Evolutionary conservation across 2,113 vertebrate genomes (phyloP), one percentile per base, ranked within the genome.

Genomic region (Campylorhamphus procurvoides): DNA sequence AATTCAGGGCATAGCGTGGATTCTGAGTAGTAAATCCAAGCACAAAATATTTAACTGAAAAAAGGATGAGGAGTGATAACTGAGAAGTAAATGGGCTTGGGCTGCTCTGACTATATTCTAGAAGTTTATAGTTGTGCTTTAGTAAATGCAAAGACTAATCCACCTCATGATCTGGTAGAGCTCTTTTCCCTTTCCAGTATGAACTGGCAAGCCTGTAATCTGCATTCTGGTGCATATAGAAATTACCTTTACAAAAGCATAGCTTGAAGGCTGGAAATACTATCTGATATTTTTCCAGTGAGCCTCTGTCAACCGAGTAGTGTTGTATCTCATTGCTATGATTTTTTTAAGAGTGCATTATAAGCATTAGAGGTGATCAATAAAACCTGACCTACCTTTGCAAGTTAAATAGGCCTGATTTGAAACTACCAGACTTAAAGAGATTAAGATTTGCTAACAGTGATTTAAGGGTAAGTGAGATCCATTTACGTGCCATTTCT

Each of bases 341-440:
- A 18, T 63, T 91, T 94, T 91, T 89, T 93, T 76, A 69, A 67
- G 53, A 66, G 50, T 67, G 59, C 73, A 60, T 82, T 80, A n/a
- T 84, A 58, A 89, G 49, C 64, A 64, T 93, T 90, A 84, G 74
- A 64, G 72, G 46, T 80, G 88, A 95, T 92, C 87, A 82, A 81
- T 91, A 95, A 93, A 94, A 79, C 50, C 84, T 71, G 90, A 83
- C 81, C 67, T 87, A 56, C 77, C 69, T 90, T 92, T 95, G 88
- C 74, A 87, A 87, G 69, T 89, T 95, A 92, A 95, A 67, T 59
- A 80, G 74, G 29, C 22, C 71, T 91, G 83, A 66, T 89, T 72
- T 92, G 76, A 92, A 95, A 90, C 55, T 87, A 58, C 50, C 49
- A 55, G 66, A 35, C 74, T 87, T 91, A 75, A 69, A 91, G 82